phyloP scores from a whole-genome alignment of 2,113 vertebrate genomes.

The Ictalurus punctatus region DNA sequence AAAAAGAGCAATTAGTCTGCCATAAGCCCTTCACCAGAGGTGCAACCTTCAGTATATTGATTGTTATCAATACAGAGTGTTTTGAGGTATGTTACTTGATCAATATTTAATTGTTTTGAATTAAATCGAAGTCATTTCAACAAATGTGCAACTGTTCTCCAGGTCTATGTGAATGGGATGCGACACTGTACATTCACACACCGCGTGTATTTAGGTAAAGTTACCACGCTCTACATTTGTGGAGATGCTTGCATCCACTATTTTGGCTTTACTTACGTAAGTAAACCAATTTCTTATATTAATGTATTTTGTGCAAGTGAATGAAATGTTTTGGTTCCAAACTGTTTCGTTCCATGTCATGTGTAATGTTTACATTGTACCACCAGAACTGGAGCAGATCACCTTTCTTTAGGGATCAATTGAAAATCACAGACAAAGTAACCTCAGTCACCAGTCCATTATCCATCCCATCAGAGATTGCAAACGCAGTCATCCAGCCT shows the following conservation, averaged over 20 bases:
- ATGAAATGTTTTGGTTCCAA: not conserved
- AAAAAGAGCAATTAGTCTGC: not conserved
- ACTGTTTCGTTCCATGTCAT: not conserved
- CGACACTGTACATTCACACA: not conserved
- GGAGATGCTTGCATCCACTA: constrained; percentile 3
- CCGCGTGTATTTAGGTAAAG: not conserved
- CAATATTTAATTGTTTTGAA: not conserved
- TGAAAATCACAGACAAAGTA: not conserved
- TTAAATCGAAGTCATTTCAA: not conserved
- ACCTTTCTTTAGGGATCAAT: not conserved
- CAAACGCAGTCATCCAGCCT: not conserved
- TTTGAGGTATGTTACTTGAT: not conserved
- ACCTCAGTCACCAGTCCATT: not conserved
- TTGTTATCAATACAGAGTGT: not conserved
- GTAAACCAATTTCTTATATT: not conserved
- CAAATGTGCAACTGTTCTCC: not conserved
- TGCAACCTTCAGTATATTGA: constrained; percentile 11
- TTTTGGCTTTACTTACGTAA: constrained; percentile 27
- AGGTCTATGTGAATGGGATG: constrained; percentile 6
- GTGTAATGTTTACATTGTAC: not conserved
- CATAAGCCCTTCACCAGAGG: constrained; percentile 23
- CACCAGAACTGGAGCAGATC: constrained; percentile 2
- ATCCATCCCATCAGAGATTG: not conserved
- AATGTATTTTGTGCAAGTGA: not conserved
- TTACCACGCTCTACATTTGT: not conserved